Percentiles rank a stretch among this genome's conserved stretches.
These are phyloP conservation scores for Diarsia rubi DNA, from an alignment of 2,888 invertebrate species.

Conservation along the genomic window DNA sequence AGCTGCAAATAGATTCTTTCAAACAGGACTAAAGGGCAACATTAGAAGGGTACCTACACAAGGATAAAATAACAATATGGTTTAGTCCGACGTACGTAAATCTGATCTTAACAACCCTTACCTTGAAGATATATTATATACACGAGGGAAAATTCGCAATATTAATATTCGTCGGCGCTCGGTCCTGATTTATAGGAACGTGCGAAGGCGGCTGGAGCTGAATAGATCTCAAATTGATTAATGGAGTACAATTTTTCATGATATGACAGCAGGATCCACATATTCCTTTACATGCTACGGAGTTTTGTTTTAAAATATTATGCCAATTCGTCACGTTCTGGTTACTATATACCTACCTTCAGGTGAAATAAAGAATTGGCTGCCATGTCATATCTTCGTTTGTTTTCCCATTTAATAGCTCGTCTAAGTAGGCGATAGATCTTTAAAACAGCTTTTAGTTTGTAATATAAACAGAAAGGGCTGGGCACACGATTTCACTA, in stretches of 20 bases:
- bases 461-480: constrained; percentile 32
- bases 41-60: background rate
- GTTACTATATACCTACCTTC: constrained; percentile 18
- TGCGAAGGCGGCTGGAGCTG: constrained; percentile 30
- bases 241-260: constrained; percentile 59
- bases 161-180: constrained; percentile 52
- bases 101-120: constrained; percentile 38
- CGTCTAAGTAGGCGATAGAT: constrained; percentile 19
- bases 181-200: constrained; percentile 56
- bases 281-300: constrained; percentile 38
- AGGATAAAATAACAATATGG: constrained; percentile 18
- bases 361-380: constrained; percentile 2
- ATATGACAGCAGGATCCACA: constrained; percentile 44
- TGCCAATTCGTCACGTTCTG: constrained; percentile 35
- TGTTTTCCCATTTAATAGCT: constrained; percentile 35
- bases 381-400: constrained; percentile 13
- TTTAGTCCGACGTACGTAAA: constrained; percentile 24
- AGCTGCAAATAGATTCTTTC: constrained; percentile 24
- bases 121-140: constrained; percentile 43
- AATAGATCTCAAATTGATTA: constrained; percentile 58
- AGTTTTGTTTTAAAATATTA: constrained; percentile 48
- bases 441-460: constrained; percentile 45
- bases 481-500: constrained; percentile 42
- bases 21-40: background rate
- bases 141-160: constrained; percentile 44